A percentile compares a stretch with the other conserved stretches of the same genome.
Conservation (phyloP, 2,113 vertebrate genomes). For the Beaufortia kweichowensis region DNA sequence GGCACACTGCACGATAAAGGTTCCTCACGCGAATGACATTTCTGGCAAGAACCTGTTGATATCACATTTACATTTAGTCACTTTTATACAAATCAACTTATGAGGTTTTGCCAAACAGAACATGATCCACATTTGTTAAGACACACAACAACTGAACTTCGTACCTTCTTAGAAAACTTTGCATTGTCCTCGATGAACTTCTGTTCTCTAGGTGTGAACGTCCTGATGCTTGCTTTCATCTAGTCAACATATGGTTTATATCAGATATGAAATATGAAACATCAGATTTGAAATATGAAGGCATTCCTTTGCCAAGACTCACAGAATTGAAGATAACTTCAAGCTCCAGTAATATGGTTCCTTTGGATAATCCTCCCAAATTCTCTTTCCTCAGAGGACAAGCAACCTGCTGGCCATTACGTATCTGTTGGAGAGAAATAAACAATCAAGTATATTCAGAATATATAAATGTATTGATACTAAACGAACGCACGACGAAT, state of each 20-base stretch:
- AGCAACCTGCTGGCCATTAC: conserved; percentile 78
- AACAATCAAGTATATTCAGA: not conserved
- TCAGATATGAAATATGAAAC: not conserved
- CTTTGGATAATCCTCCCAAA: conserved; percentile 85
- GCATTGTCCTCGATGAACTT: conserved; percentile 84
- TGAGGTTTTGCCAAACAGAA: too few relatives aligned
- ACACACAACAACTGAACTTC: not conserved
- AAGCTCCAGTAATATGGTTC: conserved; percentile 88
- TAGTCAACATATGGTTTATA: conserved; percentile 54
- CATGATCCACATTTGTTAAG: too few relatives aligned
- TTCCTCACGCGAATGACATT: conserved; percentile 89
- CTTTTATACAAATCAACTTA: too few relatives aligned
- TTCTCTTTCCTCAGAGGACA: conserved; percentile 89
- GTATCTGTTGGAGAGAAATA: conserved; percentile 74
- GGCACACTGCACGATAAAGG: conserved; percentile 83
- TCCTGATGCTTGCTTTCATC: conserved; percentile 88
- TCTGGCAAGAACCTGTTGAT: conserved; percentile 82
- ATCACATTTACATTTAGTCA: not conserved
- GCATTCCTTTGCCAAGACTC: conserved; percentile 64
- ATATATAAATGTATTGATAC: not conserved
- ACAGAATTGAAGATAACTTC: conserved; percentile 95
- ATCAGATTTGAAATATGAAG: not conserved
- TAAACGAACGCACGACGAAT: not conserved
- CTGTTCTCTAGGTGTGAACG: conserved; percentile 85
- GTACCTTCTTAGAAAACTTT: conserved; percentile 97